Base-by-base conservation (phyloP, 1,140 invertebrate species). In the Caerostris darwini region DNA sequence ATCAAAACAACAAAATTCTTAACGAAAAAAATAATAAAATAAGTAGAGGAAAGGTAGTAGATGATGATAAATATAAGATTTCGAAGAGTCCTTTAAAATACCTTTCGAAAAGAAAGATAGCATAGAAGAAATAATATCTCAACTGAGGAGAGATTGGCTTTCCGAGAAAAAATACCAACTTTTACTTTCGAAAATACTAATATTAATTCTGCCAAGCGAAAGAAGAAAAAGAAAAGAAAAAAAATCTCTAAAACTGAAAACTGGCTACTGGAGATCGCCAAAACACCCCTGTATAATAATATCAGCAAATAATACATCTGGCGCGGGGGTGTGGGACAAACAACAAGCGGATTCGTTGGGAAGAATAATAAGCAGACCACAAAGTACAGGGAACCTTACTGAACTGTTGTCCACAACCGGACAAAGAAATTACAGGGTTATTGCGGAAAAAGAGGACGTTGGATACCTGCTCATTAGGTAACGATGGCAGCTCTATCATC, bases 401-500 rank as follows among this genome's bases (percentile, higher is more conserved):
- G 71, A 57, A 10, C 54, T 34, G 67, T 57, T 90, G 89, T 89
- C 87, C 61, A 57, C 5, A 10, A 54, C 7, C 5, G 67, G 69
- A 90, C 89, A 81, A 90, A 81, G 69, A 90, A 90, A 89, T 89
- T 89, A 50, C 87, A 7, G 64, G 81, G 57, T 89, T 54, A 53
- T n/a, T 17, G 87, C 7, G 14, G 64, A 89, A 81, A 57, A 77
- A 77, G 12, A 77, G 71, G 34, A 12, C 34, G 71, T 12, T 53
- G 71, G 71, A 90, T 90, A 90, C 56, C 89, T 56, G 17, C 71
- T 81, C 57, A 90, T 90, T 90, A 90, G 89, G 56, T 81, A 19
- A 50, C 67, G 64, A 67, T 89, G 87, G 54, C 87, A 57, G 12
- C 71, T 77, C 34, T 77, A 77, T 77, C 34, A 58, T n/a, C 54